These are phyloP conservation scores for Cactoblastis cactorum DNA, from an alignment of 2,888 invertebrate genomes.

Conservation along the genomic window DNA sequence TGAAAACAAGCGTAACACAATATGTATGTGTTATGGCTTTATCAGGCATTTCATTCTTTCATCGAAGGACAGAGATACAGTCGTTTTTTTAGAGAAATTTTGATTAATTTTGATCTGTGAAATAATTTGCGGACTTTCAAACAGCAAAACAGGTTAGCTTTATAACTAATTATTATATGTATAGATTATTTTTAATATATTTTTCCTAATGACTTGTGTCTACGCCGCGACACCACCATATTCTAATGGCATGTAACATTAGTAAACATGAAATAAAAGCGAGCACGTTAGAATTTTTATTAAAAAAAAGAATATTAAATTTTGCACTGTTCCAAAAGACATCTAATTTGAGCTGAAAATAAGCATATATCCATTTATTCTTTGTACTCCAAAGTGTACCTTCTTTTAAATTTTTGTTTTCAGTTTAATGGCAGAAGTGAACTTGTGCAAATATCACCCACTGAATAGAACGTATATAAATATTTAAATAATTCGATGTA, in stretches of 20 bases:
- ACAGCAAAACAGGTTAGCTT: too few relatives aligned
- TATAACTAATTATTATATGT: too few relatives aligned
- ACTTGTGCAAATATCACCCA: not conserved
- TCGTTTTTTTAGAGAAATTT: too few relatives aligned
- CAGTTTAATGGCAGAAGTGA: not conserved
- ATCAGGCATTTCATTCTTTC: not conserved
- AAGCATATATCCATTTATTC: not conserved
- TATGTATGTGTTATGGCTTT: not conserved
- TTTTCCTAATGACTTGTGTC: not conserved
- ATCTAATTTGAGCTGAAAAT: not conserved
- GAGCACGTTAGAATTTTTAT: too few relatives aligned
- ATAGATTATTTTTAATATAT: too few relatives aligned
- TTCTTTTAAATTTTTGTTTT: constrained; percentile 6
- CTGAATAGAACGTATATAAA: not conserved
- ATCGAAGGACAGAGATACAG: not conserved
- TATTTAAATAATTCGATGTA: not conserved
- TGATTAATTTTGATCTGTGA: too few relatives aligned
- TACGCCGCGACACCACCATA: too few relatives aligned
- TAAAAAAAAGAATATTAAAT: too few relatives aligned
- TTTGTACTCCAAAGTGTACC: not conserved
- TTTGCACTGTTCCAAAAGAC: not conserved
- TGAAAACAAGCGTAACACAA: constrained; percentile 32
- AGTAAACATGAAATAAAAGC: not conserved
- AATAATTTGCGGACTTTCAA: too few relatives aligned
- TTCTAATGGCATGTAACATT: too few relatives aligned